These are phyloP conservation scores for Sphenopsis melanotis DNA, from an alignment of 2,797 vertebrate genomes.

Conservation along the genomic window DNA sequence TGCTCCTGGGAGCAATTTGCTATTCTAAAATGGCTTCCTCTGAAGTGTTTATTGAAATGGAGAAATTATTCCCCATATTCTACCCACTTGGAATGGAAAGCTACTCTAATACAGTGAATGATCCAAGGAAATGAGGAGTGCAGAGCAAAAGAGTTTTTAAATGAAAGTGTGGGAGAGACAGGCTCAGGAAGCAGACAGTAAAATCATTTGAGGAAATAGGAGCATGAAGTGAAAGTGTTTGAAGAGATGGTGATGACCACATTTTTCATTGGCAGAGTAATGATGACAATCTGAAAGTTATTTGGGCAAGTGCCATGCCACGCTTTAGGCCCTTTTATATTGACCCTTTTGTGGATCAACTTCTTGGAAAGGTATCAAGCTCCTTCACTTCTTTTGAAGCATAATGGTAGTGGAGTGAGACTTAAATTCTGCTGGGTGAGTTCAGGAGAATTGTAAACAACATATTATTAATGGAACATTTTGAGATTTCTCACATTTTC, in stretches of 20 bases:
- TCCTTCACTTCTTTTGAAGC: neutral
- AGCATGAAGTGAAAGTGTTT: neutral
- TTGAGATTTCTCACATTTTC: neutral
- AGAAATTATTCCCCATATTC: slow-evolving; percentile 21
- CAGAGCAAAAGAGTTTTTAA: neutral
- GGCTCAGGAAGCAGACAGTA: neutral
- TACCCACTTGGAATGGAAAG: slow-evolving; percentile 20
- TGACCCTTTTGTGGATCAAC: neutral
- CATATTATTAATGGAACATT: neutral
- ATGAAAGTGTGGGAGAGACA: neutral
- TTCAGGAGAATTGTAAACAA: neutral
- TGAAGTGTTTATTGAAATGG: slow-evolving; percentile 38
- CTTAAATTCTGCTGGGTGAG: neutral
- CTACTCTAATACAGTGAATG: neutral
- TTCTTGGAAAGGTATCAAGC: neutral
- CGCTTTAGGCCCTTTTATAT: neutral
- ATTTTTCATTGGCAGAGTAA: neutral
- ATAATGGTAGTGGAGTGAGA: neutral
- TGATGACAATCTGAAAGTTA: neutral
- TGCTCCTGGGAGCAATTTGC: slow-evolving; percentile 25
- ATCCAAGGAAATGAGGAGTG: neutral
- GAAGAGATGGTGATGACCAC: neutral
- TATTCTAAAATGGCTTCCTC: slow-evolving; percentile 25
- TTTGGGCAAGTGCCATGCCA: neutral
- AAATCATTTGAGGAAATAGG: neutral